Evolutionary conservation across 2,797 vertebrate genomes (phyloP).

Genomic region (Rhynchonycteris naso): DNA sequence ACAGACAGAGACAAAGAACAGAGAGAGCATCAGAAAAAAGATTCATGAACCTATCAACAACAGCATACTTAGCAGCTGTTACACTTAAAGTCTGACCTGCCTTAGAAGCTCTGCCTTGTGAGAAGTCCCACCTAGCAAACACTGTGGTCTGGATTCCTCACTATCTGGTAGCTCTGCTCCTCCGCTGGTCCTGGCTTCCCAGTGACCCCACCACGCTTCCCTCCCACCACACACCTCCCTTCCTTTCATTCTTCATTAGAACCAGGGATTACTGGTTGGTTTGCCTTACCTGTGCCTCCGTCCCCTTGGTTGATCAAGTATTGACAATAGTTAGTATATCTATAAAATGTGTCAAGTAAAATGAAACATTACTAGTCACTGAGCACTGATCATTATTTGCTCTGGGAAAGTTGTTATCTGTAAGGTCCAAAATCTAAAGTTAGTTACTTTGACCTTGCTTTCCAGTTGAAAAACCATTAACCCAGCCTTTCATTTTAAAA

Average conservation of each 20-base stretch:
- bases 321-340: background rate
- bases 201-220: background rate
- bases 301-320: background rate
- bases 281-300: background rate
- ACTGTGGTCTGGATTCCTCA: no score
- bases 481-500: background rate
- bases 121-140: background rate
- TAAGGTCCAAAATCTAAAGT: constrained; percentile 31
- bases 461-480: background rate
- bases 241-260: background rate
- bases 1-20: background rate
- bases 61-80: background rate
- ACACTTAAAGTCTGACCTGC: background rate
- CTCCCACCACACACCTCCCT: background rate
- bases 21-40: background rate
- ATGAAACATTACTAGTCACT: constrained; percentile 34
- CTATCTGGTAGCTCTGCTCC: background rate
- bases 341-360: constrained; percentile 36
- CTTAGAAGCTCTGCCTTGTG: background rate
- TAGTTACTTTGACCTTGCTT: background rate
- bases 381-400: background rate
- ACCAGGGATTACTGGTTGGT: background rate
- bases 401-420: background rate
- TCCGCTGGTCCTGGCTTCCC: background rate
- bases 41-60: background rate